Evolutionary conservation across 2,888 invertebrate genomes (phyloP).

Genomic region (Dinocampus coccinellae): DNA sequence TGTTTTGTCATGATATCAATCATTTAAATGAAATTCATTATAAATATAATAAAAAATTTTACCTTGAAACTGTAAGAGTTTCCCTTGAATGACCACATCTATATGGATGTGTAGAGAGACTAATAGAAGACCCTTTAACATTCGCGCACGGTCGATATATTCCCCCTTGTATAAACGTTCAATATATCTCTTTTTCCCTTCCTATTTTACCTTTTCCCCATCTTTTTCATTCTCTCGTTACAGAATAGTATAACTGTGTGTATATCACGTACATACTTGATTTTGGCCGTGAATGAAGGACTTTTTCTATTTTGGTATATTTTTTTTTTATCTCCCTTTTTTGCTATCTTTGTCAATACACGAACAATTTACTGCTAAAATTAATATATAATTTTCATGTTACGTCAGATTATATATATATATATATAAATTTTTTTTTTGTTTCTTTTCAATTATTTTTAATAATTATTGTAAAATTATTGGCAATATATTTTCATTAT

Average conservation of each 20-base stretch:
- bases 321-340: no score
- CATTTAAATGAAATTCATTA: no score
- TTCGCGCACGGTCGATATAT: slow-evolving; percentile 7
- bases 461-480: background rate
- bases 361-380: background rate
- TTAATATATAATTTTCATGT: background rate
- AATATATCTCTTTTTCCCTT: background rate
- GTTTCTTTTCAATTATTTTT: background rate
- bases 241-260: background rate
- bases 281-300: background rate
- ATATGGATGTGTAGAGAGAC: background rate
- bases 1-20: no score
- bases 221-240: background rate
- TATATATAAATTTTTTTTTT: no score
- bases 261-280: background rate
- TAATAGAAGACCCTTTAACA: background rate
- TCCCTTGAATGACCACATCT: background rate
- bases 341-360: background rate
- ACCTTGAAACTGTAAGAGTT: background rate
- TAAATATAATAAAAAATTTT: no score
- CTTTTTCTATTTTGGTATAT: no score
- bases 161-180: background rate
- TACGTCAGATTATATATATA: no score
- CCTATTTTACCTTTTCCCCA: background rate
- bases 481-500: background rate